Evolutionary conservation across 1,140 invertebrate genomes (phyloP).

Genomic region (Tetramorium simillimum): DNA sequence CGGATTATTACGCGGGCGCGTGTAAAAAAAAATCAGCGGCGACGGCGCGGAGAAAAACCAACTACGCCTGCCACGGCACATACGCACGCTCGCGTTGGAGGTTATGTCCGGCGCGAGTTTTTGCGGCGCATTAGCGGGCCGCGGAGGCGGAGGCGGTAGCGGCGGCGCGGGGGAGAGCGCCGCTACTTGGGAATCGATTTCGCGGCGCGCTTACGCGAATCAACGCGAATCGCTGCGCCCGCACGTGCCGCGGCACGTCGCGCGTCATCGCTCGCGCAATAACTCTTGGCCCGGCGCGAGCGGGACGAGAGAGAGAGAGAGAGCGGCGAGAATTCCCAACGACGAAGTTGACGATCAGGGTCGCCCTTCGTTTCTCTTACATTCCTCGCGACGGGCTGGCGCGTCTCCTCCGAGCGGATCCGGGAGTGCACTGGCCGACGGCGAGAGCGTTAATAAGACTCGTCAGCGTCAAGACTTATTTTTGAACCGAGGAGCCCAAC

Average conservation of each 20-base stretch:
- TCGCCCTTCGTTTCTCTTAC: neutral
- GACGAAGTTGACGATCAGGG: neutral
- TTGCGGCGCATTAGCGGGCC: constrained; percentile 30
- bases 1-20: neutral
- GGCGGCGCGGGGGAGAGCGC: neutral
- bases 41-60: neutral
- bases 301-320: neutral
- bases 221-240: neutral
- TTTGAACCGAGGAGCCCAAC: constrained; percentile 64
- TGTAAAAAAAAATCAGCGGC: neutral
- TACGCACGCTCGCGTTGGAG: constrained; percentile 25
- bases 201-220: constrained; percentile 3
- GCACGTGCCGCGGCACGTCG: constrained; percentile 11
- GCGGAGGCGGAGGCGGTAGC: too few species aligned
- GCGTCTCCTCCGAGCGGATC: neutral
- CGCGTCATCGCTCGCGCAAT: constrained; percentile 1
- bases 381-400: neutral
- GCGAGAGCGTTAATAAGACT: neutral
- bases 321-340: neutral
- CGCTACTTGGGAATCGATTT: neutral
- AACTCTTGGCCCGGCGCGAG: neutral
- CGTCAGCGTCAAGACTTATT: constrained; percentile 72
- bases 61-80: neutral
- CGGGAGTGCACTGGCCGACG: constrained; percentile 76
- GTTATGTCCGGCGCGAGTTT: constrained; percentile 57